Evolutionary conservation across 1,140 invertebrate genomes (phyloP).

Genomic region (Atta cephalotes): DNA sequence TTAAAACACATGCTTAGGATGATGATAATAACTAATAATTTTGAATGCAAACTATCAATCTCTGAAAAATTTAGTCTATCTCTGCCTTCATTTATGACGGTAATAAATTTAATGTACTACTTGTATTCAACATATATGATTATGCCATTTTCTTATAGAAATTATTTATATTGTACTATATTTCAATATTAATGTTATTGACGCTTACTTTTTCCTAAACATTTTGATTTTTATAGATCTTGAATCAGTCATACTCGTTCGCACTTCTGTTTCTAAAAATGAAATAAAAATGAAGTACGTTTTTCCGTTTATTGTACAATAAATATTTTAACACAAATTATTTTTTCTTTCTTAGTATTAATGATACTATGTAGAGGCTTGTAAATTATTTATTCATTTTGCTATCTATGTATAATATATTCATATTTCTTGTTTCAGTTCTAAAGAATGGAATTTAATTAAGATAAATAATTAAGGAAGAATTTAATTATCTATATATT

Average conservation of each 20-base stretch:
- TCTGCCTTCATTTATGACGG: constrained; percentile 71
- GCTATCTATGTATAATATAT: background rate
- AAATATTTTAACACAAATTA: background rate
- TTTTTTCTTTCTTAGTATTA: background rate
- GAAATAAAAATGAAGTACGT: constrained; percentile 18
- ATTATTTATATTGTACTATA: background rate
- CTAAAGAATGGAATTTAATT: background rate
- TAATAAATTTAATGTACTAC: constrained; percentile 19
- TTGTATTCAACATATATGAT: background rate
- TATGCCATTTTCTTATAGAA: background rate
- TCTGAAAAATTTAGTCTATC: constrained; percentile 64
- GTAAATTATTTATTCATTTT: background rate
- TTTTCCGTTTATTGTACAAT: background rate
- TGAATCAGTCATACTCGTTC: constrained; percentile 48
- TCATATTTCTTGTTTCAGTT: constrained; percentile 4
- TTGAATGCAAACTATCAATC: constrained; percentile 66
- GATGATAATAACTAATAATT: constrained; percentile 62
- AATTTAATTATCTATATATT: background rate
- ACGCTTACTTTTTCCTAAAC: background rate
- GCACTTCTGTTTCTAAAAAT: constrained; percentile 39
- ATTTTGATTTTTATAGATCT: constrained; percentile 21
- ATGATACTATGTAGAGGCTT: too few relatives aligned
- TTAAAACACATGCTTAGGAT: constrained; percentile 36
- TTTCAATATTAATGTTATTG: background rate
- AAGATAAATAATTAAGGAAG: background rate